Base-by-base conservation (phyloP, 2,888 invertebrate genomes). In the Ganaspis brasiliensis region DNA sequence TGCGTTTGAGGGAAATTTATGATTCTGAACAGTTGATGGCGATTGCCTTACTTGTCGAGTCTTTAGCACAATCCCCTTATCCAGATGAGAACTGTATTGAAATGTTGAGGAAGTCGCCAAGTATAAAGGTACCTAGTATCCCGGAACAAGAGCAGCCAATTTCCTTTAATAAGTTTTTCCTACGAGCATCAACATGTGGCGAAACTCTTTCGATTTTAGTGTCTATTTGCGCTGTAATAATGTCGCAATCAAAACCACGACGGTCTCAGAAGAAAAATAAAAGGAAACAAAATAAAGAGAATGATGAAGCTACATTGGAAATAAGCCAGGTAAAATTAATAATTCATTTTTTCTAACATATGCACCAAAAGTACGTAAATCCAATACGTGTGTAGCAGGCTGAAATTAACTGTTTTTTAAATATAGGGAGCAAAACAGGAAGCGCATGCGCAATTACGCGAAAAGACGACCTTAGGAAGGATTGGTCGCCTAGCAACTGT, bases 161-260 rank as follows among this genome's bases (percentile, higher is more conserved):
- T 63, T 89, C 91, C 21, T 91, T 88, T 76, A 89, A 87, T 78
- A 77, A 85, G 40, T 88, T 89, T 63, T 82, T 91, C 24, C 77
- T 91, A 10, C 82, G 91, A 80, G 90, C 90, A 24, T 84, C 91
- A n/a, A 91, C 91, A 2, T 91, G 90, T 73, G 89, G 91, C 16
- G 91, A 91, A 81, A 90, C 90, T 26, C 85, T 91, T 45, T 88
- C 89, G 14, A 86, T 90, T 31, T 80, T 91, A 56, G 86, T 87
- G 74, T 87, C 84, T 63, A 91, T 91, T 85, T 91, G 90, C 81
- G 84, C 85, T 73, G 82, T 86, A 6, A 87, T 75, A 26, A 83
- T 87, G 10, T 85, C 83, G 16, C 84, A 85, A 52, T 84, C 85
- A 3, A 86, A 88, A 77, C 84, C 89, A 6, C 81, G 75, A 31